phyloP scores from a whole-genome alignment of 2,888 invertebrate genomes.

The Nomada ruficornis region DNA sequence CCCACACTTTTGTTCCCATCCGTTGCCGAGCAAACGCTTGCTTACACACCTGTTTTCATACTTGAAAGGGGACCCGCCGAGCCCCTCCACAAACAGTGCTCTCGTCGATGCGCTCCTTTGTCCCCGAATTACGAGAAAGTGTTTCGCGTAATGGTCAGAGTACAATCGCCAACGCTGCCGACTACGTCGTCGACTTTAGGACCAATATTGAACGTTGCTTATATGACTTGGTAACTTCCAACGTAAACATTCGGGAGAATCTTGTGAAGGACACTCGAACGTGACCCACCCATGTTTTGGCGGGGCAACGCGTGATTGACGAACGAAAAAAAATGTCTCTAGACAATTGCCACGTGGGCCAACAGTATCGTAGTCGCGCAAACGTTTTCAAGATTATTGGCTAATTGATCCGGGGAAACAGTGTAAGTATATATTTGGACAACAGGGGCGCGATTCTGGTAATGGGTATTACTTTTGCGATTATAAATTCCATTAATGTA shows the following conservation, averaged over 20 bases:
- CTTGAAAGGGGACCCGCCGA: not conserved
- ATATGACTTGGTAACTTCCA: constrained; percentile 2
- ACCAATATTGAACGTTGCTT: constrained; percentile 25
- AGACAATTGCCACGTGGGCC: too few relatives aligned
- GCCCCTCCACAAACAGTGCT: too few relatives aligned
- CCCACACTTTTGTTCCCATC: not conserved
- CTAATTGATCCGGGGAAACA: not conserved
- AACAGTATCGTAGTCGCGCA: too few relatives aligned
- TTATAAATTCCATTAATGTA: constrained; percentile 56
- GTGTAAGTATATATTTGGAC: not conserved
- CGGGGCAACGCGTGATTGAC: too few relatives aligned
- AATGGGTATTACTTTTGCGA: constrained; percentile 33
- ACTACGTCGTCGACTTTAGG: not conserved
- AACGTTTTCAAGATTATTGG: not conserved
- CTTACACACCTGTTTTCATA: not conserved
- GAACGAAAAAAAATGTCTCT: too few relatives aligned
- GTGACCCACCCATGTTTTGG: not conserved
- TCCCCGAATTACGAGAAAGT: too few relatives aligned
- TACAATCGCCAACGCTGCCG: not conserved
- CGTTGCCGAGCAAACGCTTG: not conserved
- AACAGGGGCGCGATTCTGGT: constrained; percentile 4
- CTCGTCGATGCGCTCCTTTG: too few relatives aligned
- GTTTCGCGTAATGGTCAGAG: not conserved
- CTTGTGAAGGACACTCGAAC: not conserved
- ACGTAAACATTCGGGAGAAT: not conserved